Base-by-base conservation (phyloP, 2,797 vertebrate genomes). In the Leptoclinus maculatus region DNA sequence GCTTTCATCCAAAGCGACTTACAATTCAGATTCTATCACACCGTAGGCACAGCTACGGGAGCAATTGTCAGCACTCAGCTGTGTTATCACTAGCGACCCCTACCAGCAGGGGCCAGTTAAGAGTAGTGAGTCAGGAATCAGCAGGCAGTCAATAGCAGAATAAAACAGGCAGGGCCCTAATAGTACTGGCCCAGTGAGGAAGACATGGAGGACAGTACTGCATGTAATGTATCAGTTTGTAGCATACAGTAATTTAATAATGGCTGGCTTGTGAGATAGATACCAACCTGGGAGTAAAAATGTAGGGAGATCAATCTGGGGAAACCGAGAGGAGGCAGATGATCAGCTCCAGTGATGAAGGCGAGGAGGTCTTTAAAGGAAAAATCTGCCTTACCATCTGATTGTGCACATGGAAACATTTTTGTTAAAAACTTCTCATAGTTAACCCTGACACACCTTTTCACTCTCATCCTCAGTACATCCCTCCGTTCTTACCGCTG, bases 251-350 rank as follows among this genome's bases (percentile, higher is more conserved):
- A 27, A 63, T 19, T 43, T 9, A 39, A 39, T 5, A 36, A n/a
- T 39, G n/a, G 29, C 21, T 25, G 23, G 16, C 38, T 43, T 41
- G 39, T 27, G 34, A 38, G 34, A 39, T 16, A 23, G 10, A 77
- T 25, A 86, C 83, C 10, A 49, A 91, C 93, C 80, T 91, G 92
- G 45, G 91, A 74, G 78, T 92, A 94, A 78, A 95, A 95, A 34
- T 43, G 17, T 47, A 95, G 76, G 4, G 83, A 85, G 68, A 93
- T 86, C 25, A 51, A 65, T 25, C 65, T 62, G 29, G 83, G 39
- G 47, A 94, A 89, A 7, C 94, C 93, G 29, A 92, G 80, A 23
- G 85, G 79, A 76, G 92, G 93, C 51, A 90, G 63, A 38, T 83
- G 82, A 53, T 93, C 84, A 6, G 78, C 62, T 76, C 91, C 93